Evolutionary conservation across 2,113 vertebrate genomes (phyloP).

Genomic region (Cariama cristata): DNA sequence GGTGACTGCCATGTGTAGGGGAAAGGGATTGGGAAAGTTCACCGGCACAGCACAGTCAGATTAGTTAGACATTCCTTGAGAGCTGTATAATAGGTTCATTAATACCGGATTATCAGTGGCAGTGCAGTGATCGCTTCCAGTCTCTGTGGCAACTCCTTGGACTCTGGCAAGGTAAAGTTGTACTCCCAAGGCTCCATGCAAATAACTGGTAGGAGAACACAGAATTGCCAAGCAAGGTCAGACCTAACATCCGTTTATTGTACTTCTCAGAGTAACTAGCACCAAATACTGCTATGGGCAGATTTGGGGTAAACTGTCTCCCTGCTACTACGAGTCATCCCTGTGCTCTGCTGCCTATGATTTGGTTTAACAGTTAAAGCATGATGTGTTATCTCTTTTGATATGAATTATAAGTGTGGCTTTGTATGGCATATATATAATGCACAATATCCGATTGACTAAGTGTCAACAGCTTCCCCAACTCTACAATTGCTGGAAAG

Average conservation of each 20-base stretch:
- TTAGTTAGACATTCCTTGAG: background rate
- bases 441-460: background rate
- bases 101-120: background rate
- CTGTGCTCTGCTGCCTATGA: background rate
- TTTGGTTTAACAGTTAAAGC: background rate
- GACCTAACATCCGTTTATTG: background rate
- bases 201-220: background rate
- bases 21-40: constrained; percentile 10
- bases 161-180: background rate
- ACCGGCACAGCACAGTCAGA: background rate
- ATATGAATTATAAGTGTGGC: background rate
- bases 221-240: background rate
- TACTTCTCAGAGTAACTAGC: background rate
- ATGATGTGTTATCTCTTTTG: background rate
- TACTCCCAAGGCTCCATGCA: background rate
- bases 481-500: background rate
- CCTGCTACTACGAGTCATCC: background rate
- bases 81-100: background rate
- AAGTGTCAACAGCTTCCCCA: background rate
- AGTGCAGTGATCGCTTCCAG: background rate
- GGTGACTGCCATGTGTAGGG: background rate
- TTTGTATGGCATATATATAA: background rate
- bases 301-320: background rate
- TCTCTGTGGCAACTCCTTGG: background rate
- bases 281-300: background rate